These are phyloP conservation scores for Diabrotica virgifera DNA, from an alignment of 1,140 invertebrate genomes.

Conservation along the genomic window DNA sequence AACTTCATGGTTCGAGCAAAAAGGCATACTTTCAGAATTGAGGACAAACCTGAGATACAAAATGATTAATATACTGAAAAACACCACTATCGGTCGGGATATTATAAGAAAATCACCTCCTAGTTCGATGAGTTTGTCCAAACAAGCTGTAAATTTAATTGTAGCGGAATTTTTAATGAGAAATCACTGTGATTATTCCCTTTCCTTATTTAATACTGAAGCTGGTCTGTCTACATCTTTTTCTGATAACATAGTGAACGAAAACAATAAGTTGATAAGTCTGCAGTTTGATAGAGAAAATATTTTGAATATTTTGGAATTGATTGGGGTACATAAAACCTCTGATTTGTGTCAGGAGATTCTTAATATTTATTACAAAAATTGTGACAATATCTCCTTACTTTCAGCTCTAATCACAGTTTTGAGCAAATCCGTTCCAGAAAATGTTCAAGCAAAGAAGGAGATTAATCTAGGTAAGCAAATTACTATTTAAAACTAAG, in stretches of 20 bases:
- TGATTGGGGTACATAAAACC: slow-evolving; percentile 30
- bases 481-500: too few relatives aligned
- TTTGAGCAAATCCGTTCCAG: not conserved
- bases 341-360: slow-evolving; percentile 24
- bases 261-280: slow-evolving; percentile 3
- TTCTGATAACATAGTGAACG: slow-evolving; percentile 26
- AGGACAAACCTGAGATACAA: slow-evolving; percentile 54
- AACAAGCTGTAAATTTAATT: slow-evolving; percentile 56
- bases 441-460: not conserved
- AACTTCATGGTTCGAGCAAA: slow-evolving; percentile 55
- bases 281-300: slow-evolving; percentile 21
- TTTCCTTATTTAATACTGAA: slow-evolving; percentile 58
- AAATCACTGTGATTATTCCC: slow-evolving; percentile 55
- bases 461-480: not conserved
- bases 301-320: slow-evolving; percentile 32
- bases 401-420: slow-evolving; percentile 24
- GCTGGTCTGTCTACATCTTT: slow-evolving; percentile 47
- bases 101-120: slow-evolving; percentile 24
- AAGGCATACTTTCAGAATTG: slow-evolving; percentile 54
- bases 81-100: slow-evolving; percentile 41
- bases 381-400: slow-evolving; percentile 20
- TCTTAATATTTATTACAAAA: slow-evolving; percentile 25
- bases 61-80: slow-evolving; percentile 54
- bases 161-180: slow-evolving; percentile 56
- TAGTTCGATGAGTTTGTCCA: slow-evolving; percentile 44